Conservation (phyloP, 1,140 invertebrate species). For the Drosophila paulistorum region DNA sequence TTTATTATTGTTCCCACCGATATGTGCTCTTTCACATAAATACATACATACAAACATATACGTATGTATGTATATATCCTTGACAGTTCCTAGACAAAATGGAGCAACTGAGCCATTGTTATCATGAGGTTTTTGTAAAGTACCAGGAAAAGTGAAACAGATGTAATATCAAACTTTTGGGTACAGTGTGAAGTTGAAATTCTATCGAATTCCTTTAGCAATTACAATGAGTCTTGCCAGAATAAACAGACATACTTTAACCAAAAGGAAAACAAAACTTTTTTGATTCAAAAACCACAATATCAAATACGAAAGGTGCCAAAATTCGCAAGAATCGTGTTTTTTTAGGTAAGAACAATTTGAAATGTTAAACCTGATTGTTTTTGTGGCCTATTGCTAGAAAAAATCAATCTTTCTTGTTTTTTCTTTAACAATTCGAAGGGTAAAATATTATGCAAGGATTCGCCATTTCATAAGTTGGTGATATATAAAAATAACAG, state of each 20-base stretch:
- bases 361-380: too few species aligned
- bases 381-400: too few species aligned
- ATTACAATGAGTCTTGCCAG: not conserved
- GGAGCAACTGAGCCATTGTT: not conserved
- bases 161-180: not conserved
- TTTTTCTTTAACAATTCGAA: too few species aligned
- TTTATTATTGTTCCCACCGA: conserved; percentile 6
- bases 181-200: conserved; percentile 1
- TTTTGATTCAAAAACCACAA: too few species aligned
- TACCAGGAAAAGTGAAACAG: not conserved
- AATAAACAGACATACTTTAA: not conserved
- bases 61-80: not conserved
- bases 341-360: too few species aligned
- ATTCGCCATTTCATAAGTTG: too few species aligned
- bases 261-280: too few species aligned
- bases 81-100: not conserved
- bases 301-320: too few species aligned
- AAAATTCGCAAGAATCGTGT: too few species aligned
- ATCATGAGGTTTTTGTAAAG: not conserved
- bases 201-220: not conserved
- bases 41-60: not conserved
- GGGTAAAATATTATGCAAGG: too few species aligned
- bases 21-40: not conserved
- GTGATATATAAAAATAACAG: too few species aligned
- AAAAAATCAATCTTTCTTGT: too few species aligned